These are phyloP conservation scores for Habroteleia sp. DNA, from an alignment of 2,888 invertebrate genomes.

Conservation along the genomic window DNA sequence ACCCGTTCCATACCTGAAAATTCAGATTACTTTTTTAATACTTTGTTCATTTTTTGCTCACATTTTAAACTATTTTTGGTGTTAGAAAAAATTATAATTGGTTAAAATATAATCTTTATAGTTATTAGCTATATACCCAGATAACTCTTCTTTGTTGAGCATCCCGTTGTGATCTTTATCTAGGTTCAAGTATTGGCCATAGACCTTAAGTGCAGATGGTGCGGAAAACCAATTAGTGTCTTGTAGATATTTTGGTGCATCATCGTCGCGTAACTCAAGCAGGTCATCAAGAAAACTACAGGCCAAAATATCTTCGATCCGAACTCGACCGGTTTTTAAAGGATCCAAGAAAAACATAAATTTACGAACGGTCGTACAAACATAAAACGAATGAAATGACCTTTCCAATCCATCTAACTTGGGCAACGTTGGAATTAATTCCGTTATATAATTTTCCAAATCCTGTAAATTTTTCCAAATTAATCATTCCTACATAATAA, in stretches of 20 bases:
- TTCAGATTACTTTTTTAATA: background rate
- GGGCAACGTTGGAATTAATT: constrained; percentile 94
- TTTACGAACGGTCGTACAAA: constrained; percentile 97
- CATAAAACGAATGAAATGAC: constrained; percentile 97
- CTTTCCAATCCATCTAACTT: constrained; percentile 95
- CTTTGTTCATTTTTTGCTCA: background rate
- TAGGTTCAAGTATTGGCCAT: constrained; percentile 95
- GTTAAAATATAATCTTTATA: no score
- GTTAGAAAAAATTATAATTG: no score
- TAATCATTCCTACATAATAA: no score
- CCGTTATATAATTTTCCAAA: constrained; percentile 96
- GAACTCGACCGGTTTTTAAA: constrained; percentile 91
- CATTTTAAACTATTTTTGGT: no score
- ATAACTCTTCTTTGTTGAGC: constrained; percentile 94
- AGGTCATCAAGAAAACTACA: constrained; percentile 96
- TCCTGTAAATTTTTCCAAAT: no score
- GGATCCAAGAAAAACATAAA: constrained; percentile 98
- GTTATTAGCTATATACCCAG: constrained; percentile 87
- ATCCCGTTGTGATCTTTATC: constrained; percentile 98
- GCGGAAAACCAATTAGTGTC: constrained; percentile 96
- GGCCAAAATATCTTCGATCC: constrained; percentile 94
- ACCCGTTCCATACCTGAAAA: constrained; percentile 90
- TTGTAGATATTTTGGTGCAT: constrained; percentile 90
- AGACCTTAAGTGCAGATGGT: constrained; percentile 92
- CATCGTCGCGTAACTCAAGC: constrained; percentile 92